Evolutionary conservation across 2,797 vertebrate genomes (phyloP), one percentile per base, ranked within the genome.

Genomic region (Linurgus olivaceus): DNA sequence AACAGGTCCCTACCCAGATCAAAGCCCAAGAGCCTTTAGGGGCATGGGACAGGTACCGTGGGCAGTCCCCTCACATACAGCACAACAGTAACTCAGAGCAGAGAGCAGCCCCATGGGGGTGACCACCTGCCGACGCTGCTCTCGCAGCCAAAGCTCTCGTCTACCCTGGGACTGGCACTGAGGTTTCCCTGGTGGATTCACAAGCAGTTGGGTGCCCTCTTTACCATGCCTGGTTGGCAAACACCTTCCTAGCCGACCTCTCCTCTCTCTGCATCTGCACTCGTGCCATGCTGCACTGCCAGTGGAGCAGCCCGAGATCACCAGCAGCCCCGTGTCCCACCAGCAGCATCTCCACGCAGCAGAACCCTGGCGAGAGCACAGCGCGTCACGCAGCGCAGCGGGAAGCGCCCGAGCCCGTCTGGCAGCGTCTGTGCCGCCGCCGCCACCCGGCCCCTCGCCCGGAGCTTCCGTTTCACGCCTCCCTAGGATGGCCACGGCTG

Each of bases 41-140:
- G 20, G 35, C 44, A 35, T 0, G 4, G 55, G 61, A 33, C 31
- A 28, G 1, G 1, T 19, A 35, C 3, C 0, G 0, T 25, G 42
- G 45, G 65, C 79, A 66, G 38, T 31, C 28, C 37, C 40, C 45
- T 48, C 1, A 1, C 31, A 28, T 7, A 24, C 11, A 24, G 37
- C 18, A 4, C 47, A 1, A 1, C 9, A 54, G 1, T 21, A 50
- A 68, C 31, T 31, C 7, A 1, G 48, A 40, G 48, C 61, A 38
- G 48, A 74, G 31, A 42, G 29, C 1, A 2, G 44, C 40, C 40
- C 80, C 45, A 1, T 0, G 3, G 13, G n/a, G 47, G 12, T 15
- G 28, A 55, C 75, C 37, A 17, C 40, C 66, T 9, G 44, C 72
- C 29, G 20, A 37, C 0, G 1, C 70, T 47, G 54, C 40, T 50